Percentiles rank a stretch among this genome's conserved stretches.
phyloP scores from a whole-genome alignment of 2,888 invertebrate genomes.

The Myathropa florea region DNA sequence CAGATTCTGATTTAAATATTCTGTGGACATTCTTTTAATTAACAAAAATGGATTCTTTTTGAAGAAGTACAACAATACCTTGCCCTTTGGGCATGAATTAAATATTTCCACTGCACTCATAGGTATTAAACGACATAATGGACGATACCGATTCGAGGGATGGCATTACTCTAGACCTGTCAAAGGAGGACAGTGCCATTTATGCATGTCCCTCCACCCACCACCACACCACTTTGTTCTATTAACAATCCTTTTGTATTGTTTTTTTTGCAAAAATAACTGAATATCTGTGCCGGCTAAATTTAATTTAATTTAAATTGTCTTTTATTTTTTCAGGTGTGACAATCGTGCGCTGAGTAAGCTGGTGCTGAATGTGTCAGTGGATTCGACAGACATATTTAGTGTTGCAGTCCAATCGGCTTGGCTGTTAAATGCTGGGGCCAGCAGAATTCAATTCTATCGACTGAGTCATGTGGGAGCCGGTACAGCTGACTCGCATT shows the following conservation, averaged over 20 bases:
- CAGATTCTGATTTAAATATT: constrained; percentile 29
- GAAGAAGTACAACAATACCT: constrained; percentile 13
- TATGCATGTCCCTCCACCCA: neutral
- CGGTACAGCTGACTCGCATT: constrained; percentile 38
- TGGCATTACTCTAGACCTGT: neutral
- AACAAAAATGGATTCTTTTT: constrained; percentile 36
- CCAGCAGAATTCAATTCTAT: constrained; percentile 32
- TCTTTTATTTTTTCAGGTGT: constrained; percentile 38
- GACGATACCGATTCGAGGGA: neutral
- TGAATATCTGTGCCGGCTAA: neutral
- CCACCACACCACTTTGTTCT: neutral
- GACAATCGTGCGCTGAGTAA: neutral
- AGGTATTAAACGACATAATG: constrained; percentile 2
- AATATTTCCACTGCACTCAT: constrained; percentile 11
- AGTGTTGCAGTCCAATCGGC: constrained; percentile 13
- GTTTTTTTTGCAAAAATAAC: neutral
- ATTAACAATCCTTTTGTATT: neutral
- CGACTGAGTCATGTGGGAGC: constrained; percentile 55
- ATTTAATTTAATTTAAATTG: neutral
- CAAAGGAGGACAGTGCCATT: neutral
- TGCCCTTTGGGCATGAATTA: constrained; percentile 26
- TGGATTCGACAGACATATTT: neutral
- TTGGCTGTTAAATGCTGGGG: constrained; percentile 10
- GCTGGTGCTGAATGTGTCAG: constrained; percentile 9
- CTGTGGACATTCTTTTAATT: constrained; percentile 55